These are phyloP conservation scores for Enteromius radiatus DNA, from an alignment of 2,797 vertebrate species.

Conservation along the genomic window DNA sequence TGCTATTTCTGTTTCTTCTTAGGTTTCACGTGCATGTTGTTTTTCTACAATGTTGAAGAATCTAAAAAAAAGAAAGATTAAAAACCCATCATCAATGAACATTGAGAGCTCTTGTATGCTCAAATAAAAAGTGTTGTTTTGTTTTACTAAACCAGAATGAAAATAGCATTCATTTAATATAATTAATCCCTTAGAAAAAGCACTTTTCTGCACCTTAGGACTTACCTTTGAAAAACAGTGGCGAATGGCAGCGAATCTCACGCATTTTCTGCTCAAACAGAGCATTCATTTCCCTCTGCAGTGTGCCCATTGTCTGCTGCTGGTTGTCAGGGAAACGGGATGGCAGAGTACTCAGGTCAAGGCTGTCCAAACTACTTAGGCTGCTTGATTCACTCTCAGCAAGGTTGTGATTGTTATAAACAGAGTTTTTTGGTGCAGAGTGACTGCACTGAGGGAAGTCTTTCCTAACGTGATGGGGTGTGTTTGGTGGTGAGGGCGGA, in stretches of 20 bases:
- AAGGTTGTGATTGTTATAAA: slow-evolving; percentile 77
- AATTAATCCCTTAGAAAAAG: background rate
- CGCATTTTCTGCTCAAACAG: slow-evolving; percentile 93
- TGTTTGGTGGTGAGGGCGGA: slow-evolving; percentile 63
- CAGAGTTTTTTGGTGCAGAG: slow-evolving; percentile 66
- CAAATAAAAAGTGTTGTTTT: background rate
- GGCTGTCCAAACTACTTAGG: slow-evolving; percentile 78
- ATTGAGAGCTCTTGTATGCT: background rate
- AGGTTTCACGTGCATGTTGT: background rate
- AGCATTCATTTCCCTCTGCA: slow-evolving; percentile 95
- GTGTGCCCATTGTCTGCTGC: slow-evolving; percentile 84
- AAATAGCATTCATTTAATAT: background rate
- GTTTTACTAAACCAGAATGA: background rate
- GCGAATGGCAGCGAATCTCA: slow-evolving; percentile 92
- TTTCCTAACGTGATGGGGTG: slow-evolving; percentile 67
- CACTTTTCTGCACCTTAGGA: background rate
- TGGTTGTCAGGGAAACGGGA: slow-evolving; percentile 69
- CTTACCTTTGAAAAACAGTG: slow-evolving; percentile 88
- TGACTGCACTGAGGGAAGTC: slow-evolving; percentile 68
- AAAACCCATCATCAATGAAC: background rate
- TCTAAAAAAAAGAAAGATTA: slow-evolving; percentile 46
- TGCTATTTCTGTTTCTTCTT: background rate
- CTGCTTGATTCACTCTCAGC: slow-evolving; percentile 86
- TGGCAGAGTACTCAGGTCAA: slow-evolving; percentile 72
- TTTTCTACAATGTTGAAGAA: slow-evolving; percentile 54